Percentiles rank a stretch among this genome's conserved stretches.
Evolutionary conservation across 2,888 invertebrate species (phyloP).

Genomic region (Geophilus truncorum): DNA sequence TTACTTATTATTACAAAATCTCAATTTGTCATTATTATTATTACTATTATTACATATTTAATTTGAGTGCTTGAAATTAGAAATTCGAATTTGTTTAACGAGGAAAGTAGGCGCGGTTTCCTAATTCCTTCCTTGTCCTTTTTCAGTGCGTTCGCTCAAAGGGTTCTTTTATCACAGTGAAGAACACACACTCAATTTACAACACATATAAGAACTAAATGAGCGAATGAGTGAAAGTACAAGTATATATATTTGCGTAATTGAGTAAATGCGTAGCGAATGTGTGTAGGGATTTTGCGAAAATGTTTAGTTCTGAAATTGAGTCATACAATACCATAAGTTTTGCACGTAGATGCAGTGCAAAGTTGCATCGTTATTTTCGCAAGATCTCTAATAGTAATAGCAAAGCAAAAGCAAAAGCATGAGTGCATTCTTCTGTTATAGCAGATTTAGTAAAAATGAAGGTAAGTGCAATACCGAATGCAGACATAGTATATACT

Average conservation of each 20-base stretch:
- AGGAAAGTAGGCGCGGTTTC: not conserved
- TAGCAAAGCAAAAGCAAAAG: not conserved
- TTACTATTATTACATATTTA: not conserved
- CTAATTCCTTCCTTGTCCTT: constrained; percentile 28
- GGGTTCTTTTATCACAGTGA: constrained; percentile 30
- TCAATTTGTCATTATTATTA: not conserved
- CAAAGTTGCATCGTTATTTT: no score
- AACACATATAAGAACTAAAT: constrained; percentile 18
- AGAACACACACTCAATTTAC: constrained; percentile 22
- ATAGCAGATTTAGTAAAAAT: not conserved
- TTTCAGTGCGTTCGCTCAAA: constrained; percentile 33
- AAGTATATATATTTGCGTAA: not conserved
- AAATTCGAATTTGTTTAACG: not conserved
- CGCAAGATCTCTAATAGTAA: no score
- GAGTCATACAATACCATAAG: no score
- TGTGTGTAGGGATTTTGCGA: not conserved
- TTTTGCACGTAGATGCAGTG: no score
- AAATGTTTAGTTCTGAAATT: no score
- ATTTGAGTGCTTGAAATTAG: constrained; percentile 30
- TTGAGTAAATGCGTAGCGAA: not conserved
- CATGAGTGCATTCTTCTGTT: not conserved
- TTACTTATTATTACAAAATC: not conserved
- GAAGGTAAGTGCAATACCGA: not conserved
- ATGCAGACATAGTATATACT: no score
- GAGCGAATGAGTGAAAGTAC: constrained; percentile 22